Conservation (phyloP, 2,797 vertebrate genomes). For the Enteromius anoplus region DNA sequence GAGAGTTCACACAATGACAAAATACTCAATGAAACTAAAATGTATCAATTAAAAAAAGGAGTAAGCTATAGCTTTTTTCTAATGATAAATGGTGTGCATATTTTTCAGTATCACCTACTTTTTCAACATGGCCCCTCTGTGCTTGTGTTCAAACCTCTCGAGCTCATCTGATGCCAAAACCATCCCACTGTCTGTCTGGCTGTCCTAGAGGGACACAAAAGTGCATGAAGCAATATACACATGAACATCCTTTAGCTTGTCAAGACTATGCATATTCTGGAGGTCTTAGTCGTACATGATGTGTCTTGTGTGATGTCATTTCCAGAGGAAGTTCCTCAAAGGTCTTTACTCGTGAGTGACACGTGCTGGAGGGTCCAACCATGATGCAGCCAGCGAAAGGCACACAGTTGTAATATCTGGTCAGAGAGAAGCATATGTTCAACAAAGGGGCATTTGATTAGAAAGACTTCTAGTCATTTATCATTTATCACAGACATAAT, state of each 20-base stretch:
- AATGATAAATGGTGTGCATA: neutral
- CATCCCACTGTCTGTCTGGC: slow-evolving; percentile 99
- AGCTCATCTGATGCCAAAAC: slow-evolving; percentile 97
- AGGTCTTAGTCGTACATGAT: slow-evolving; percentile 79
- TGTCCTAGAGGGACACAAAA: slow-evolving; percentile 83
- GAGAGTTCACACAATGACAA: neutral
- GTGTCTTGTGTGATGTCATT: slow-evolving; percentile 83
- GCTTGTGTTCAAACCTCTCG: slow-evolving; percentile 89
- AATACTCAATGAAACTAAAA: neutral
- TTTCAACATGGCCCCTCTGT: slow-evolving; percentile 81
- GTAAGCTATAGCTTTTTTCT: neutral
- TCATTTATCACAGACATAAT: neutral
- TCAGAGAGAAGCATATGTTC: neutral
- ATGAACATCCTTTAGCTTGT: neutral
- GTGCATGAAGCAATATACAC: neutral
- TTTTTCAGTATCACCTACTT: slow-evolving; percentile 73
- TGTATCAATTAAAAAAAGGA: neutral
- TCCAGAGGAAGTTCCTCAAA: slow-evolving; percentile 94
- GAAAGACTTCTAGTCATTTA: neutral
- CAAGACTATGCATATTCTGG: neutral
- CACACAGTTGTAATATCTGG: slow-evolving; percentile 97
- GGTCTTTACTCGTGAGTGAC: slow-evolving; percentile 89
- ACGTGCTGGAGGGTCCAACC: slow-evolving; percentile 81
- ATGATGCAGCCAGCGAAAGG: slow-evolving; percentile 89
- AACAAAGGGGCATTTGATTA: neutral